Evolutionary conservation across 2,113 vertebrate genomes (phyloP).

Genomic region (Chionodraco myersi): DNA sequence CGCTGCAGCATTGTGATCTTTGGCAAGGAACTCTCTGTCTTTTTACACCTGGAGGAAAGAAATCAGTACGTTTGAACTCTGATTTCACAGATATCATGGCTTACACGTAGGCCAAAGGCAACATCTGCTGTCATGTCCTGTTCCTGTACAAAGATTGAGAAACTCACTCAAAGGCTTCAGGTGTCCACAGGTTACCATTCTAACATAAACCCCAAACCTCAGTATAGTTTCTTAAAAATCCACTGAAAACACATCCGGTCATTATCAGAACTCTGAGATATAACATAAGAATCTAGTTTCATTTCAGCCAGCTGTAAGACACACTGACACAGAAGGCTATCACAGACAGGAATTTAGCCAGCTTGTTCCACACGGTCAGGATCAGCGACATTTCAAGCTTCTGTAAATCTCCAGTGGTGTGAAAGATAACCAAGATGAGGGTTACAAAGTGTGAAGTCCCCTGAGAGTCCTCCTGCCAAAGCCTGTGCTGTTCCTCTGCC

Average conservation of each 20-base stretch:
- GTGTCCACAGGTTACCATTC: conserved; percentile 45
- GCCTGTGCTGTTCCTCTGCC: conserved; percentile 19
- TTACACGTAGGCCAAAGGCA: background rate
- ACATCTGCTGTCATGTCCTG: no score
- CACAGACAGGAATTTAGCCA: conserved; percentile 76
- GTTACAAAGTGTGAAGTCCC: background rate
- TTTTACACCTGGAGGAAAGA: conserved; percentile 54
- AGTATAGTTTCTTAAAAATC: conserved; percentile 11
- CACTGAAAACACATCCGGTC: background rate
- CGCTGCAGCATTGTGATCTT: conserved; percentile 52
- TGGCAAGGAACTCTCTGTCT: conserved; percentile 38
- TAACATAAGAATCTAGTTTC: conserved; percentile 36
- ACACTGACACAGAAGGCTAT: conserved; percentile 74
- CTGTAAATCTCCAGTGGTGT: background rate
- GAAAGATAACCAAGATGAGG: background rate
- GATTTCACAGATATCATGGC: background rate
- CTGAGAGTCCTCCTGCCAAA: conserved; percentile 3
- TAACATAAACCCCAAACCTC: conserved; percentile 35
- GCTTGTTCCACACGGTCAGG: conserved; percentile 74
- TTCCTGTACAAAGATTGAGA: background rate
- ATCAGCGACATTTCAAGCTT: conserved; percentile 74
- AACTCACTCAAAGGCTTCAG: conserved; percentile 50
- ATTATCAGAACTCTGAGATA: conserved; percentile 15
- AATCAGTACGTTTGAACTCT: background rate
- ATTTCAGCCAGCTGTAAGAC: conserved; percentile 75